Conservation (phyloP, 2,888 invertebrate genomes). For the Lydus trimaculatus region DNA sequence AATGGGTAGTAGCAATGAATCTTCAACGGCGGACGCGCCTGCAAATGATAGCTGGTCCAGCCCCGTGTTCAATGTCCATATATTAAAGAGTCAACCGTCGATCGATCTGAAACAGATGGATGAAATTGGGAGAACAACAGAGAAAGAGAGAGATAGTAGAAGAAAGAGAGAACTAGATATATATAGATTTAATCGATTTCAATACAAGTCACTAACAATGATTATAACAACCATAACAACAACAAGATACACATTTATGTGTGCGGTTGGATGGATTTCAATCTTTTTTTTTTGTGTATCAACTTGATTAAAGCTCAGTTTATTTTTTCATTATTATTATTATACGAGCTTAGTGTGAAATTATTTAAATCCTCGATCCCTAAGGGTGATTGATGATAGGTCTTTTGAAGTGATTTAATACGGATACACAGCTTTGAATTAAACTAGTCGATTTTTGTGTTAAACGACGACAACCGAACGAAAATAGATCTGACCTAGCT, state of each 20-base stretch:
- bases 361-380: neutral
- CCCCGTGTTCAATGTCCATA: slow-evolving; percentile 51
- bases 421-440: slow-evolving; percentile 46
- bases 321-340: neutral
- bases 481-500: slow-evolving; percentile 12
- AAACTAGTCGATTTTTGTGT: slow-evolving; percentile 44
- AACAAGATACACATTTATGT: neutral
- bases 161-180: slow-evolving; percentile 40
- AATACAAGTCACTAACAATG: slow-evolving; percentile 56
- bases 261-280: neutral
- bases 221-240: slow-evolving; percentile 47
- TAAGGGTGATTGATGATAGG: slow-evolving; percentile 4
- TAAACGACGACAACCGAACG: neutral
- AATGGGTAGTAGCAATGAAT: slow-evolving; percentile 34
- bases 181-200: neutral
- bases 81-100: slow-evolving; percentile 44
- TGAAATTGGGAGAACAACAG: slow-evolving; percentile 46
- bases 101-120: slow-evolving; percentile 52
- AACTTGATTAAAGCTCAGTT: neutral
- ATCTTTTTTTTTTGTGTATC: neutral
- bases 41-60: slow-evolving; percentile 55
- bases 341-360: neutral
- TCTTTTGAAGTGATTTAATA: slow-evolving; percentile 14
- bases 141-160: neutral
- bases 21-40: slow-evolving; percentile 40